Evolutionary conservation across 2,888 invertebrate genomes (phyloP), one percentile per base, ranked within the genome.

Genomic region (Andrena trimmerana): DNA sequence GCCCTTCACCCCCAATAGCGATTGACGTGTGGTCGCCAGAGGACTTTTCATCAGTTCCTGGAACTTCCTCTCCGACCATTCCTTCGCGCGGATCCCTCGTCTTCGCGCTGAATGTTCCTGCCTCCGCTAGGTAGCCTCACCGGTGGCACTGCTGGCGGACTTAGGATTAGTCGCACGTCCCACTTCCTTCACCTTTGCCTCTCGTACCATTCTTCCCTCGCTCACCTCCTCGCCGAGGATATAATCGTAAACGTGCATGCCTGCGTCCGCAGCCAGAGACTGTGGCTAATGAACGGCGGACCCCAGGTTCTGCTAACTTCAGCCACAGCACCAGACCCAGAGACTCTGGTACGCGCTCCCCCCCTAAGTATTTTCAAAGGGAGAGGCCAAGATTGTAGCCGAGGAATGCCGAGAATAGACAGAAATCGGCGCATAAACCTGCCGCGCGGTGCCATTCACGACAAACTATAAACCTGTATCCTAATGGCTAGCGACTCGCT

Each of bases 1-100:
- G n/a, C 36, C 27, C 13, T 69, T 27, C 27, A n/a, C 27, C 27
- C 57, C n/a, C 50, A 36, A 75, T 31, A 29, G 36, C 42, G 10
- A 52, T 36, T 33, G 50, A 69, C 60, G 65, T n/a, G 60, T 70
- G 36, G 52, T 60, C 69, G 13, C n/a, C 60, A 57, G 73, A 52
- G 42, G 54, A 65, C 65, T 57, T 57, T 27, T 69, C 52, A 36
- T 75, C 60, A 36, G 10, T 60, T 57, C n/a, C 74, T 68, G 48
- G 33, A 33, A 72, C 27, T 42, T 63, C 29, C 62, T 29, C 42
- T 2, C 20, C 13, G 50, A 0, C 16, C 33, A 63, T n/a, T 72
- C 16, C 63, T 63, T 42, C 57, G 69, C 24, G 57, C 6, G 27
- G 27, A 27, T 69, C 69, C 42, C n/a, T n/a, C 27, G 42, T 27